A percentile compares a stretch with the other conserved stretches of the same genome.
phyloP scores from a whole-genome alignment of 2,888 invertebrate genomes.

The Tethea ocularis region DNA sequence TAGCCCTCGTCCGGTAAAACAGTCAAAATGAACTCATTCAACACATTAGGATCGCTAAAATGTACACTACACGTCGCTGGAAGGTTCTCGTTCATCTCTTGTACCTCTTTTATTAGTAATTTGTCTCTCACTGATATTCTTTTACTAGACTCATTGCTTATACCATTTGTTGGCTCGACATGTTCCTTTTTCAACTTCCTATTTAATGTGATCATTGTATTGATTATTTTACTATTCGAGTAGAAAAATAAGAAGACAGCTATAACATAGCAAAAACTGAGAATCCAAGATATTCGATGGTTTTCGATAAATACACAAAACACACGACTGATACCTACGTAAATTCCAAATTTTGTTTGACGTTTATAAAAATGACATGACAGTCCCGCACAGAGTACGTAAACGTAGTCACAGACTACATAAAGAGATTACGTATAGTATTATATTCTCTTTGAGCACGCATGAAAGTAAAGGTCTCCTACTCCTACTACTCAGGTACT shows the following conservation, averaged over 20 bases:
- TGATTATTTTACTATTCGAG: constrained; percentile 21
- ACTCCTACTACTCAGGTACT: too few species aligned
- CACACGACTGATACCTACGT: neutral
- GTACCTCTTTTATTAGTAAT: constrained; percentile 91
- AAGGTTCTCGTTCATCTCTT: constrained; percentile 94
- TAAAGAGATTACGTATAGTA: too few species aligned
- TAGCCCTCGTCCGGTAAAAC: constrained; percentile 94
- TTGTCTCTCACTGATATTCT: constrained; percentile 91
- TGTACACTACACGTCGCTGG: constrained; percentile 90
- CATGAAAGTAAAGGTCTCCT: too few species aligned
- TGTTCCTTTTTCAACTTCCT: constrained; percentile 88
- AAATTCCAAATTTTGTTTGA: neutral
- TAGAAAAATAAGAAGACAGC: constrained; percentile 24
- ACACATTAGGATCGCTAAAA: constrained; percentile 92
- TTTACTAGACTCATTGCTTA: constrained; percentile 68
- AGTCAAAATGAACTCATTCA: constrained; percentile 91
- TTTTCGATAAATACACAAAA: constrained; percentile 17
- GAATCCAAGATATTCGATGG: constrained; percentile 17
- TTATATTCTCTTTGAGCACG: too few species aligned
- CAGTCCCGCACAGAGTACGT: too few species aligned
- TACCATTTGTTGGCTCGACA: constrained; percentile 68
- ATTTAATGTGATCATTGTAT: constrained; percentile 88
- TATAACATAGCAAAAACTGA: constrained; percentile 46
- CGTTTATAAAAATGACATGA: neutral
- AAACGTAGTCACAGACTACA: too few species aligned